Evolutionary conservation across 2,797 vertebrate species (phyloP).

Genomic region (Botia kubotai): DNA sequence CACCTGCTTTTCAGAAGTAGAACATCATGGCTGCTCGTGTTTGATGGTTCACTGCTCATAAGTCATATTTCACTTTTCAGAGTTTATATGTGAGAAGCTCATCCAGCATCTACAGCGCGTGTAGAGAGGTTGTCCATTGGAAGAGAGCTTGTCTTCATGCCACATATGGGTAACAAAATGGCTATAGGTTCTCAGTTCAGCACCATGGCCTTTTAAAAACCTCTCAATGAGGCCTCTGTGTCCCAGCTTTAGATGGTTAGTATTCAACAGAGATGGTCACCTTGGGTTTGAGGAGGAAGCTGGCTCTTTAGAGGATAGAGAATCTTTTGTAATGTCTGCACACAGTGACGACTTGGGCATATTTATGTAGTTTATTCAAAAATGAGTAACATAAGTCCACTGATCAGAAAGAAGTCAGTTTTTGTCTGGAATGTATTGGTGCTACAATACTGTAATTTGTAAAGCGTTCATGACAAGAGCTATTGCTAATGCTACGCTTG

Average conservation of each 20-base stretch:
- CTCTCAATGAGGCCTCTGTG: constrained; percentile 74
- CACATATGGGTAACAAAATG: constrained; percentile 41
- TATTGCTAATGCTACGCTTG: too few species aligned
- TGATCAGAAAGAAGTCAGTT: too few species aligned
- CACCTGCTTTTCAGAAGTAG: background rate
- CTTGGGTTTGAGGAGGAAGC: constrained; percentile 38
- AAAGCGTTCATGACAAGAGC: too few species aligned
- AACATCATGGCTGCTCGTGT: background rate
- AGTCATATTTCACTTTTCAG: background rate
- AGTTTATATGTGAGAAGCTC: background rate
- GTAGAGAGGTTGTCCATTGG: constrained; percentile 29
- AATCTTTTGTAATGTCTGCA: background rate
- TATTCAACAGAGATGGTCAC: constrained; percentile 66
- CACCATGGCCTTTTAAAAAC: constrained; percentile 56
- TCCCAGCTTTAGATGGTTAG: constrained; percentile 65
- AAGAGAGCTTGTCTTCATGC: constrained; percentile 3
- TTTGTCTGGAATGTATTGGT: too few species aligned
- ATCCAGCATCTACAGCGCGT: background rate
- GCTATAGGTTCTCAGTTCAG: constrained; percentile 58
- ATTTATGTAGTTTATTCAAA: background rate
- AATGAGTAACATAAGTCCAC: background rate
- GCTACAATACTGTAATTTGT: too few species aligned
- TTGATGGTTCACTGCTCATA: background rate
- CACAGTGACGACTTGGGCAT: background rate
- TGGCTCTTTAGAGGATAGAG: constrained; percentile 6